phyloP scores from a whole-genome alignment of 2,888 invertebrate species.

The Zhuqinia jingwanae region DNA sequence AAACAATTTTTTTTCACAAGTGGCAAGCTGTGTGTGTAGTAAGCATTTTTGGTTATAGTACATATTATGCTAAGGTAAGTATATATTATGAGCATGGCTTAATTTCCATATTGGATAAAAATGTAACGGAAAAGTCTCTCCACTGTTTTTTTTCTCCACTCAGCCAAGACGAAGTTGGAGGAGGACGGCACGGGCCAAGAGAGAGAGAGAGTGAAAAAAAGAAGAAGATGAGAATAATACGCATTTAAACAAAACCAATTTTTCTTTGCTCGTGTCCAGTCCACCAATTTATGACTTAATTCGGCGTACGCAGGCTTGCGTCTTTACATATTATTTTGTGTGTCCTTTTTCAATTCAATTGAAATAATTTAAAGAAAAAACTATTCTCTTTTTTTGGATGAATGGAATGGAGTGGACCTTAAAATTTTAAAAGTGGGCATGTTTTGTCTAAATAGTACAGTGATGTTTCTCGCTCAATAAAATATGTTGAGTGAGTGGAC shows the following conservation, averaged over 20 bases:
- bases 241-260: conserved; percentile 55
- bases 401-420: conserved; percentile 59
- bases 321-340: no score
- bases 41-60: no score
- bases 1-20: conserved; percentile 27
- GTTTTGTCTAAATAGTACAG: conserved; percentile 50
- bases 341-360: no score
- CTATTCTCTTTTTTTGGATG: conserved; percentile 30
- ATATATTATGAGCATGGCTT: no score
- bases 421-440: conserved; percentile 70
- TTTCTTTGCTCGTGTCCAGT: conserved; percentile 67
- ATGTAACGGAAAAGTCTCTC: conserved; percentile 8
- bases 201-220: no score
- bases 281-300: conserved; percentile 70
- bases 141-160: no score
- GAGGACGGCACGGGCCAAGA: conserved; percentile 28
- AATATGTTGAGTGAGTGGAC: conserved; percentile 15
- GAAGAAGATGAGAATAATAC: no score
- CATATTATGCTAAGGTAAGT: no score
- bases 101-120: no score
- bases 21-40: no score
- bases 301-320: conserved; percentile 61
- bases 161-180: conserved; percentile 43
- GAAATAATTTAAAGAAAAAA: not conserved
- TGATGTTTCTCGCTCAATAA: conserved; percentile 34